Base-by-base conservation (phyloP, 2,888 invertebrate species). In the Andrena trimmerana region DNA sequence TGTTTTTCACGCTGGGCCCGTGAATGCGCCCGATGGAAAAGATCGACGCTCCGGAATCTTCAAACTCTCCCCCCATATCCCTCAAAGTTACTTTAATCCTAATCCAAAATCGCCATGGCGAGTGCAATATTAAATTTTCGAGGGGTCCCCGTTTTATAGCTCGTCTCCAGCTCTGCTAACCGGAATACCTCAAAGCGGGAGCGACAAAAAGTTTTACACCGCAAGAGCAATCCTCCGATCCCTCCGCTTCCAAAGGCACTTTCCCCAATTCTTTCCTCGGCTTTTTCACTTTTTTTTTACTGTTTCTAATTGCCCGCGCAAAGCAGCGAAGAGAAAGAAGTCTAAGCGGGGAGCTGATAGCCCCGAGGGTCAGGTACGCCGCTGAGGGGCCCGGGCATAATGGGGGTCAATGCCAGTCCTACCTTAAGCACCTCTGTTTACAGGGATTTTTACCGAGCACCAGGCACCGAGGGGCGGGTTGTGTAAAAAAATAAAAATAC, bases 1-100 rank as follows among this genome's bases (percentile, higher is more conserved):
- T 87, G 87, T 87, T 87, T 87, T 78, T 75, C 76, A 70, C 71
- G 57, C 69, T 62, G 67, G 13, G 62, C 36, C 48, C 65, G 36
- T 48, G 72, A 54, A 69, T 31, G 65, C 4, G 8, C n/a, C 0
- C 13, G 29, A 24, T 13, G 16, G 4, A 33, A 65, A 65, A 2
- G 10, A 42, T 13, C 13, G 42, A 42, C 13, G 42, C 13, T 42
- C 42, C 42, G 42, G 42, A 42, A 42, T 42, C 42, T 16, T 42
- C 42, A 16, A 13, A 5, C 13, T 16, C 42, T 42, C 4, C 16
- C 16, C 1, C 5, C 16, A 16, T 16, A 5, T 16, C 5, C 42
- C 5, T 16, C 42, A 1, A 16, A 42, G 16, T 42, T 42, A 16
- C 5, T 16, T 42, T 13, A 16, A 42, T 42, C 16, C 42, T 42